Base-by-base conservation (phyloP, 2,797 vertebrate species). In the Alexandromys oeconomus region DNA sequence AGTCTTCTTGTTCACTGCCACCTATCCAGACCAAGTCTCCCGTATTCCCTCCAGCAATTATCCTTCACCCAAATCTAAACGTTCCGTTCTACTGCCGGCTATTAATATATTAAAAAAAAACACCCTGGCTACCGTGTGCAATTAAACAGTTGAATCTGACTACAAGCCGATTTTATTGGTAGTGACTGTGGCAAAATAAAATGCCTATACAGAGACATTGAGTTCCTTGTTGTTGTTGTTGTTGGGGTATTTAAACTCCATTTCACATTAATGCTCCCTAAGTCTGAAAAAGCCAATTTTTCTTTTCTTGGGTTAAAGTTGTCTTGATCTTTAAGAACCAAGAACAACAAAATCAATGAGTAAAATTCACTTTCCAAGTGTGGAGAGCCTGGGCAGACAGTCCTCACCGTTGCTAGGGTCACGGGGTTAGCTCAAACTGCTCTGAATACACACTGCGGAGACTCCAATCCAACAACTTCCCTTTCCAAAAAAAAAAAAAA, bases 121-220 rank as follows among this genome's bases (percentile, higher is more conserved):
- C 97, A 13, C 14, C 76, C 91, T 85, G 86, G 98, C 97, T 96
- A 98, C 97, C 96, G 98, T 96, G 96, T 61, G 34, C 96, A 95
- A 91, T 98, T 97, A 96, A 97, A 96, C 96, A 96, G 94, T 87
- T 65, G 93, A 97, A 93, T 93, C 95, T 91, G 86, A 94, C 96
- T 97, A 96, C 95, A 88, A 46, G 97, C 95, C 67, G 90, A 95
- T 98, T 98, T 98, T 98, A 97, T 98, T 97, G 94, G 93, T 97
- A 97, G 97, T 97, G 98, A 97, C 97, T 97, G 98, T 96, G 93
- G 91, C 97, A 97, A 98, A 98, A 98, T 98, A 98, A 98, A 98
- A 97, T 97, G 95, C 96, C 97, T 96, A 87, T 74, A 79, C 76
- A 95, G 96, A 93, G 74, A 87, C 92, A 94, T 97, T 97, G 63